Evolutionary conservation across 2,797 vertebrate genomes (phyloP), one percentile per base, ranked within the genome.

Genomic region (Falco rusticolus): DNA sequence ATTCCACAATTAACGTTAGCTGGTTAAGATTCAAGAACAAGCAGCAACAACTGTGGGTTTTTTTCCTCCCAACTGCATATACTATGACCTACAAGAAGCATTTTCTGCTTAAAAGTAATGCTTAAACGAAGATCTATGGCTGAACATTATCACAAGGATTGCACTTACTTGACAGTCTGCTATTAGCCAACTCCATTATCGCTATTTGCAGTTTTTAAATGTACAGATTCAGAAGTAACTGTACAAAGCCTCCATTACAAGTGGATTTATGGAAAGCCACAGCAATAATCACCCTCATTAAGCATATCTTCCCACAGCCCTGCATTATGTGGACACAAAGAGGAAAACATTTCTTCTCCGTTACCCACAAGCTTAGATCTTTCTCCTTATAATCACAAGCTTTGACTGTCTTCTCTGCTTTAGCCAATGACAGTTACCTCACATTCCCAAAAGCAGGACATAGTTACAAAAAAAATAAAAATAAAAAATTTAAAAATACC

Each of bases 251-350:
- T 97, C 96, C 95, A 97, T 96, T 96, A 93, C 94, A 97, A 96
- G 90, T 83, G 85, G 96, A 96, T 97, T 97, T 97, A 95, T 95
- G 96, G 93, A 97, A 97, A 96, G 96, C 95, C 95, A 96, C 93
- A 95, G 92, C 92, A 96, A 97, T 96, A 95, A 96, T 97, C 91
- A 96, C 87, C 92, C 95, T 95, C 92, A 97, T 97, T 97, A 97
- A 93, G 91, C 85, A 94, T 97, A 93, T 97, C 95, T 97, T 94
- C 90, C 96, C 82, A 96, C 91, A 94, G 93, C 68, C 86, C 66
- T 97, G 79, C 94, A 97, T 97, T 97, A 97, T 92, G 87, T 92
- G 94, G 94, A 97, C 95, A 95, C 93, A 96, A 93, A 97, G 83
- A 96, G 81, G 93, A 96, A 96, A 95, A 95, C 88, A 96, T 94